Conservation (phyloP, 2,797 vertebrate species). For the Acanthis flammea region DNA sequence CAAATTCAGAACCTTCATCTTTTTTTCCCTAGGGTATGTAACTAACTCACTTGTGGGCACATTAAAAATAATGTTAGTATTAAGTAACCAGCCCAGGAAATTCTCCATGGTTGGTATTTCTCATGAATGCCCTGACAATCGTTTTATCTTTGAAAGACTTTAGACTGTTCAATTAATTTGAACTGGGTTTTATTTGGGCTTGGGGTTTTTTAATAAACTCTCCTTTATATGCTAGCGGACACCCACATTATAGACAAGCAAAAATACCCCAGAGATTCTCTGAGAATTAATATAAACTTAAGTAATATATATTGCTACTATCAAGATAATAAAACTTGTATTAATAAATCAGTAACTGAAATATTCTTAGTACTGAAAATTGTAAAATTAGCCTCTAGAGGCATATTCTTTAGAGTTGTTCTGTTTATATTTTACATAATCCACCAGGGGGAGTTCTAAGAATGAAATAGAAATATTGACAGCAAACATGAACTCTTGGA, state of each 20-base stretch:
- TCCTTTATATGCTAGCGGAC: not conserved
- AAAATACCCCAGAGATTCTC: not conserved
- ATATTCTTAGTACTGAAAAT: not conserved
- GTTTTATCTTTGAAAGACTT: not conserved
- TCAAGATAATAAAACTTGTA: not conserved
- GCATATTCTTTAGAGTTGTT: not conserved
- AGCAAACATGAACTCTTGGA: not conserved
- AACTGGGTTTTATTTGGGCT: not conserved
- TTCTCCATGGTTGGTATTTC: not conserved
- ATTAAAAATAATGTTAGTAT: not conserved
- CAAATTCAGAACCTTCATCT: not conserved
- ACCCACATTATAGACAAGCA: not conserved
- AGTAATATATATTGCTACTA: not conserved
- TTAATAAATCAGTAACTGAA: not conserved
- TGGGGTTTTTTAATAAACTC: not conserved
- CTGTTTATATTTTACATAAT: not conserved
- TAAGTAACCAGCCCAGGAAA: not conserved
- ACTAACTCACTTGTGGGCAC: not conserved
- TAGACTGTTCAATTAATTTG: not conserved
- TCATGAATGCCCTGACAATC: not conserved
- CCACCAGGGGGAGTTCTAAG: slow-evolving; percentile 50
- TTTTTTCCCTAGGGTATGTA: not conserved
- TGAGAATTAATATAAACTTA: not conserved
- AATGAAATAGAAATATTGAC: slow-evolving; percentile 8
- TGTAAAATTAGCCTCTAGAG: not conserved